These are phyloP conservation scores for Pecten maximus DNA, from an alignment of 2,888 invertebrate species.

Conservation along the genomic window DNA sequence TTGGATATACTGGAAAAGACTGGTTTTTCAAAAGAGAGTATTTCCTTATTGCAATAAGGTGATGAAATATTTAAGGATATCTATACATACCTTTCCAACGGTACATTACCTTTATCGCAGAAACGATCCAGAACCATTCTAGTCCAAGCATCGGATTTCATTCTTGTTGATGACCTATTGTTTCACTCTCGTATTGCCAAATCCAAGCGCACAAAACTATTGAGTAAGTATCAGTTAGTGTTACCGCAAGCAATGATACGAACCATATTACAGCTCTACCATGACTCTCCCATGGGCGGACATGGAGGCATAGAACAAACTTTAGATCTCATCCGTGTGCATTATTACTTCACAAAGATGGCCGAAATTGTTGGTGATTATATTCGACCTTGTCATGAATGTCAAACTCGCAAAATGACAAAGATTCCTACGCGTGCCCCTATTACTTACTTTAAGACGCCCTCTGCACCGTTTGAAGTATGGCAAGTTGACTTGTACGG, in stretches of 20 bases:
- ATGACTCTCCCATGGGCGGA: slow-evolving; percentile 51
- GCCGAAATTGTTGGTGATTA: slow-evolving; percentile 38
- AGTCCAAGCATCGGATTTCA: slow-evolving; percentile 49
- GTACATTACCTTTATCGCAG: slow-evolving; percentile 43
- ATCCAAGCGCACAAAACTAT: slow-evolving; percentile 41
- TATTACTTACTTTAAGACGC: slow-evolving; percentile 44
- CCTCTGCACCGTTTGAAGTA: slow-evolving; percentile 43
- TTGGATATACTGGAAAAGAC: neutral
- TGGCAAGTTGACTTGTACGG: slow-evolving; percentile 53
- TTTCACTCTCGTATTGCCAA: slow-evolving; percentile 47
- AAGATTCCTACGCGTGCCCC: slow-evolving; percentile 42
- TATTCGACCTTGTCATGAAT: slow-evolving; percentile 45
- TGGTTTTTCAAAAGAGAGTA: neutral
- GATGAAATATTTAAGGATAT: slow-evolving; percentile 26
- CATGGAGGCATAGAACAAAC: slow-evolving; percentile 52
- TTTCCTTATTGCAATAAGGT: neutral
- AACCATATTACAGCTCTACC: slow-evolving; percentile 41
- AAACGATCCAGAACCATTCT: slow-evolving; percentile 45
- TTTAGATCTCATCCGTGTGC: slow-evolving; percentile 38
- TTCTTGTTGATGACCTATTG: slow-evolving; percentile 43
- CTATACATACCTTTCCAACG: slow-evolving; percentile 10
- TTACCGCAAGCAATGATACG: slow-evolving; percentile 47
- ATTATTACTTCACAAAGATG: slow-evolving; percentile 46
- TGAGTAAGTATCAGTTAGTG: slow-evolving; percentile 47
- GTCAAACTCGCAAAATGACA: slow-evolving; percentile 45